phyloP scores from a whole-genome alignment of 2,888 invertebrate species.

The Chrysopilus asiliformis region DNA sequence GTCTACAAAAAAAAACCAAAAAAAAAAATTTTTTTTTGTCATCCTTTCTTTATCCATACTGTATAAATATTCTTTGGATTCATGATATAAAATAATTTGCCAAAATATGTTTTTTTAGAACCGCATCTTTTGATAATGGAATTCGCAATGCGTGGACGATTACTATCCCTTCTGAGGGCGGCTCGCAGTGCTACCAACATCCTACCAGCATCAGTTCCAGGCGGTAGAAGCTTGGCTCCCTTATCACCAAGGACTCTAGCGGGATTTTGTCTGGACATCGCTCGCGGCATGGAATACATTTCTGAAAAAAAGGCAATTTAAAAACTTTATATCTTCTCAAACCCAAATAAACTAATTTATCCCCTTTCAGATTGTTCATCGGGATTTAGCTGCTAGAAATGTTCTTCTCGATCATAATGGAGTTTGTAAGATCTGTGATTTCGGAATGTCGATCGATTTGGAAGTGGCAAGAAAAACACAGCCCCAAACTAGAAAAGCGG shows the following conservation, averaged over 20 bases:
- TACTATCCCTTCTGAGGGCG: constrained; percentile 59
- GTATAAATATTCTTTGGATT: too few relatives aligned
- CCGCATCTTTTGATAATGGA: constrained; percentile 75
- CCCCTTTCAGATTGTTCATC: constrained; percentile 60
- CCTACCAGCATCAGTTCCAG: constrained; percentile 38
- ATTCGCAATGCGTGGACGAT: constrained; percentile 72
- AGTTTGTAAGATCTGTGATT: constrained; percentile 77
- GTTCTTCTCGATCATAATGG: constrained; percentile 73
- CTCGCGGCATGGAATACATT: constrained; percentile 74
- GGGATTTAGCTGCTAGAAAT: constrained; percentile 73
- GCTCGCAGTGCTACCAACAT: constrained; percentile 34
- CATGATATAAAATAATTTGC: too few relatives aligned
- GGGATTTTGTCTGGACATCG: constrained; percentile 68
- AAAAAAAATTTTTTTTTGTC: too few relatives aligned
- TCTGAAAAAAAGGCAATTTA: constrained; percentile 57
- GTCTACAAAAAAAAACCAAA: too few relatives aligned
- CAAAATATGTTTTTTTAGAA: constrained; percentile 42
- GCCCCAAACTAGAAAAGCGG: constrained; percentile 21
- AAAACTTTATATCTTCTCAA: constrained; percentile 2
- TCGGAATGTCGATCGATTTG: constrained; percentile 67
- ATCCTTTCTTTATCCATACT: not conserved
- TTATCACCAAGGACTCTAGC: constrained; percentile 50
- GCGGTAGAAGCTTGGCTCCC: constrained; percentile 32
- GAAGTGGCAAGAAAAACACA: constrained; percentile 27
- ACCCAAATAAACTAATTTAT: constrained; percentile 2